A percentile compares a stretch with the other conserved stretches of the same genome.
These are phyloP conservation scores for Unio pictorum DNA, from an alignment of 2,888 invertebrate genomes.

Conservation along the genomic window DNA sequence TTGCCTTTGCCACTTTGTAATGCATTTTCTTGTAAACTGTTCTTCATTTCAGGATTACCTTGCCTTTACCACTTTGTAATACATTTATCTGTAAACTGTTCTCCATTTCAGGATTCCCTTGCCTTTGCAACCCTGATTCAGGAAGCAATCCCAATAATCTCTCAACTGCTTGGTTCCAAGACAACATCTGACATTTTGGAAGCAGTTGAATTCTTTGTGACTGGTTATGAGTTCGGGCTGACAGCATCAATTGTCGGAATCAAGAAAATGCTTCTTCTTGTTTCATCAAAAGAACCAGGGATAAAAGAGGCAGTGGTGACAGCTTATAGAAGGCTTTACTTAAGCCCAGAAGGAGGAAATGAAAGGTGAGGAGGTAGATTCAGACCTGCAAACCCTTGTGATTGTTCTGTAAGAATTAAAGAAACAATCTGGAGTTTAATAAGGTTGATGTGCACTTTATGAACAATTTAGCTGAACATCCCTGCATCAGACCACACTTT, in stretches of 20 bases:
- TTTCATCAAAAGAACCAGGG: slow-evolving; percentile 85
- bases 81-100: too few species aligned
- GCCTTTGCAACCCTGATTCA: slow-evolving; percentile 75
- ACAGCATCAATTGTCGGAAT: slow-evolving; percentile 77
- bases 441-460: too few species aligned
- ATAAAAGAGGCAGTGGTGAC: slow-evolving; percentile 81
- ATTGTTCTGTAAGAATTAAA: too few species aligned
- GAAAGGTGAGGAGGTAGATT: slow-evolving; percentile 40
- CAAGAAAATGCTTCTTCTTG: slow-evolving; percentile 83
- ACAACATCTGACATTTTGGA: slow-evolving; percentile 86
- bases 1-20: slow-evolving; percentile 73
- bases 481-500: too few species aligned
- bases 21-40: too few species aligned
- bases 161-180: slow-evolving; percentile 78
- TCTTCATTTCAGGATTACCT: slow-evolving; percentile 72
- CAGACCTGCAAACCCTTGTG: too few species aligned
- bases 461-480: too few species aligned
- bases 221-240: slow-evolving; percentile 75
- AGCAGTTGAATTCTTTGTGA: slow-evolving; percentile 89
- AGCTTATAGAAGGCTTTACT: slow-evolving; percentile 83
- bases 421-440: too few species aligned
- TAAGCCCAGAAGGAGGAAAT: slow-evolving; percentile 53
- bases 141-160: slow-evolving; percentile 78
- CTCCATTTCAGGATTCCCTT: slow-evolving; percentile 72
- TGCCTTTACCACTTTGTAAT: slow-evolving; percentile 70